phyloP scores from a whole-genome alignment of 2,113 vertebrate genomes.

The Seriola quinqueradiata region DNA sequence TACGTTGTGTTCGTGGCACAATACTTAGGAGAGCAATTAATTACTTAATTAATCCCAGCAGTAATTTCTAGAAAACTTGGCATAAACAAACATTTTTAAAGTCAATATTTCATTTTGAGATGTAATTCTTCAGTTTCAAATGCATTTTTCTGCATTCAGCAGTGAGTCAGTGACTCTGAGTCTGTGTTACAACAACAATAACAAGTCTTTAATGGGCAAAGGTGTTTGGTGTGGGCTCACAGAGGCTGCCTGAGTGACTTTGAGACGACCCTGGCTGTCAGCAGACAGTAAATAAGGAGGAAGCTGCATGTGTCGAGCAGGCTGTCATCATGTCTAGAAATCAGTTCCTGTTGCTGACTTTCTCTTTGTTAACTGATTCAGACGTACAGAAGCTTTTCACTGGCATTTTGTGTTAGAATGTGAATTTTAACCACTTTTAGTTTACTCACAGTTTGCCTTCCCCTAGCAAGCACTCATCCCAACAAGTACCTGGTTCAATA shows the following conservation, averaged over 20 bases:
- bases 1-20: too few species aligned
- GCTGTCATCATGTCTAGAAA: conserved; percentile 38
- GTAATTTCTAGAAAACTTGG: not conserved
- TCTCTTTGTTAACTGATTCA: not conserved
- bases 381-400: not conserved
- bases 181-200: conserved; percentile 4
- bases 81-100: not conserved
- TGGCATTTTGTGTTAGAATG: not conserved
- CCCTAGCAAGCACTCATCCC: not conserved
- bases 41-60: not conserved
- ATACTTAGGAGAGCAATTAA: not conserved
- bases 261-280: conserved; percentile 63
- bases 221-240: conserved; percentile 36
- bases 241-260: conserved; percentile 24
- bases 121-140: not conserved
- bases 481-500: not conserved
- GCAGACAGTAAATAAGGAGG: conserved; percentile 68
- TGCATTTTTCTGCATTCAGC: too few species aligned
- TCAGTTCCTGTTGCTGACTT: not conserved
- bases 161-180: not conserved
- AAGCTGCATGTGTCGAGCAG: conserved; percentile 29
- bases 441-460: not conserved
- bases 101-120: not conserved
- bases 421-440: not conserved
- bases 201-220: conserved; percentile 16